Conservation (phyloP, 2,797 vertebrate genomes). For the Poeciliopsis paucimaculata region DNA sequence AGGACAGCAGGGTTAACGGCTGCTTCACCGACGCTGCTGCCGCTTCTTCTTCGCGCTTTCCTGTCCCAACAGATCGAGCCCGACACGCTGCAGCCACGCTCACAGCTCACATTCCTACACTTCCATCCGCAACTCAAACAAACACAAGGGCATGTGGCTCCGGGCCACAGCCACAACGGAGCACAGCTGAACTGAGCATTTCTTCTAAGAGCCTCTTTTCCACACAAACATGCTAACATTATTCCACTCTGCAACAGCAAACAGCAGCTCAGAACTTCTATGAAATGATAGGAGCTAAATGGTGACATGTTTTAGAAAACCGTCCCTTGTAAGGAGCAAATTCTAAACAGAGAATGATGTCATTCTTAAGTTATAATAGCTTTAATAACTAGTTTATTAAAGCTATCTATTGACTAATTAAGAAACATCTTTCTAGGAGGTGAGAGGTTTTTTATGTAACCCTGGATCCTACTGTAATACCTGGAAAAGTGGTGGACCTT, state of each 20-base stretch:
- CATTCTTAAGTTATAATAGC: neutral
- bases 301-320: neutral
- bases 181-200: neutral
- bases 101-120: neutral
- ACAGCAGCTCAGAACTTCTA: neutral
- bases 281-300: neutral
- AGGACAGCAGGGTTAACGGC: neutral
- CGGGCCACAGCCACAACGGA: neutral
- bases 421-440: neutral
- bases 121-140: neutral
- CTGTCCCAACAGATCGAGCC: neutral
- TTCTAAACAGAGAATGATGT: neutral
- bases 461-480: neutral
- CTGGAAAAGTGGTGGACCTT: neutral
- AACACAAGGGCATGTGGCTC: conserved; percentile 6
- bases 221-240: neutral
- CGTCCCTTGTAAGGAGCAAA: neutral
- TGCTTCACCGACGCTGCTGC: neutral
- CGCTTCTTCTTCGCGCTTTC: neutral
- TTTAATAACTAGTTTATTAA: neutral
- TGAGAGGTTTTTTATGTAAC: neutral
- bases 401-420: neutral
- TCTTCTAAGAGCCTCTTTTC: neutral
- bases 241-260: neutral
- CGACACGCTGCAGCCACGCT: neutral